phyloP scores from a whole-genome alignment of 1,140 invertebrate species.

The Drosophila pandora region DNA sequence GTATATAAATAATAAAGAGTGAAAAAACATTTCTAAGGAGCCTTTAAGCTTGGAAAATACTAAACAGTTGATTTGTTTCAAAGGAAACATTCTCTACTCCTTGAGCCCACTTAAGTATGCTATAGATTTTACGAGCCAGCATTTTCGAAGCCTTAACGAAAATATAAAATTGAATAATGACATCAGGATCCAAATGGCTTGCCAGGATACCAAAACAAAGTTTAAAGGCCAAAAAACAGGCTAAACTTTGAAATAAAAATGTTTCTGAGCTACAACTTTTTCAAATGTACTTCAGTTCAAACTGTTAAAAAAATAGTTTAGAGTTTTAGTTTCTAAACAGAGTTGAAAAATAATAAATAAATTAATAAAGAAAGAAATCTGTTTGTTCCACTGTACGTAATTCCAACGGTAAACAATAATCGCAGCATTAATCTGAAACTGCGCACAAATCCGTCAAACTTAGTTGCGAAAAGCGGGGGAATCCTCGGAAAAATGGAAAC shows the following conservation, averaged over 20 bases:
- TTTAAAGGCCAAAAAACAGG: background rate
- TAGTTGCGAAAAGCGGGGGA: constrained; percentile 38
- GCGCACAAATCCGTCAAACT: constrained; percentile 80
- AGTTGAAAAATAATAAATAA: background rate
- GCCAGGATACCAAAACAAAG: background rate
- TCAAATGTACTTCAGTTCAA: background rate
- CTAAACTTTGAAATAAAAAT: background rate
- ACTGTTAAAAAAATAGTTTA: background rate
- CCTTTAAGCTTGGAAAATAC: background rate
- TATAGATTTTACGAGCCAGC: background rate
- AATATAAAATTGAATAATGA: constrained; percentile 2
- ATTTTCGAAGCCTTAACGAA: background rate
- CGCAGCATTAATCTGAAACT: constrained; percentile 81
- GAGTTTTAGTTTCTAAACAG: background rate
- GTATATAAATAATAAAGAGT: background rate
- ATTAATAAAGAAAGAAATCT: background rate
- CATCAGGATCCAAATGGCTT: background rate
- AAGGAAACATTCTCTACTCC: background rate
- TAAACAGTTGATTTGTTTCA: constrained; percentile 3
- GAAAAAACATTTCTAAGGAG: background rate
- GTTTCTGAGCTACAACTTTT: background rate
- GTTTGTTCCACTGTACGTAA: constrained; percentile 61
- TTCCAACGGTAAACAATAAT: constrained; percentile 74
- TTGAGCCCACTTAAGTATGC: constrained; percentile 1
- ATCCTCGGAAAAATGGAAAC: background rate